Base-by-base conservation (phyloP, 92 coral and sea anemone genomes). In the Heteractis magnifica region DNA sequence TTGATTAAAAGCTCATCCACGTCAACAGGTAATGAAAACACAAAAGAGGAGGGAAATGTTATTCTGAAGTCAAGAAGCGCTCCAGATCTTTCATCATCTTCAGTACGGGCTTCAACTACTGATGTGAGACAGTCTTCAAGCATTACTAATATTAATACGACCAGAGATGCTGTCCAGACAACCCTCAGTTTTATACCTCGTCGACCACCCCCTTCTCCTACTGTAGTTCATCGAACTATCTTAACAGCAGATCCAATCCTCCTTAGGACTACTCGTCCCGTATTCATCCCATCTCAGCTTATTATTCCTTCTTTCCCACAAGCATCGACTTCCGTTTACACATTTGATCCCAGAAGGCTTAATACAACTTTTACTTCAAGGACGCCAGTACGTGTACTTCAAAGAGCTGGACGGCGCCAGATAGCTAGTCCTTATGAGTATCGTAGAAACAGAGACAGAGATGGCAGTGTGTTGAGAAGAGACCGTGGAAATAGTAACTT, bases 141-240 rank as follows among this genome's bases (percentile, higher is more conserved):
- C 41, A 15, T 81, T 4, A n/a, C 59, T 6, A 71, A 70, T 20
- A 26, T 52, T 16, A 75, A 15, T 49, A 49, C 79, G 6, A 58
- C 82, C 7, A 74, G 77, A 34, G 51, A 64, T 3, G 23, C 20
- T 23, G 50, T 59, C 41, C 77, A 81, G 51, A 15, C 85, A n/a
- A 23, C 78, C 10, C 20, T 18, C 2, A 44, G 78, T 19, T 72
- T 58, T 59, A 49, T 78, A 52, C 6, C 90, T 3, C 94, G 87
- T 3, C 78, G 85, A 60, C 84, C 92, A 20, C 84, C 90, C 7
- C 85, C 93, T 2, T 86, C 92, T 0, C 94, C 97, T 8, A 93
- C 92, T n/a, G 88, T 91, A 4, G 87, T 91, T 23, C 97, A 93
- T 21, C 80, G 97, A 74, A 93, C 97, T 12, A 86, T 93, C 26